Evolutionary conservation across 2,113 vertebrate species (phyloP).

Genomic region (Alosa alosa): DNA sequence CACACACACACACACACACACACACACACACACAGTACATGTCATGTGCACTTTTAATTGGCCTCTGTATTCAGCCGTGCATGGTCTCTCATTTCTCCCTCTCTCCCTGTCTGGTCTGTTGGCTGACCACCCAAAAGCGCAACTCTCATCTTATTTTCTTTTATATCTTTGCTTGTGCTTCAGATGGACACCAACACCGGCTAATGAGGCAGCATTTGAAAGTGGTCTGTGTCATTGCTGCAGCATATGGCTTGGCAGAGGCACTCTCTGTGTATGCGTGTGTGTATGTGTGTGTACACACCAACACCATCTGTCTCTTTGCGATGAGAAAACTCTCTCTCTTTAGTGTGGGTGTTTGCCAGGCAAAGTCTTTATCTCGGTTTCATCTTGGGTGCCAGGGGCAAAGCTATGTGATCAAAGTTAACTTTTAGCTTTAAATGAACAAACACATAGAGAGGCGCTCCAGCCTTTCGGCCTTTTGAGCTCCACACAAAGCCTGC

Average conservation of each 20-base stretch:
- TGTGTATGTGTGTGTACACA: slow-evolving; percentile 4
- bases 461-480: neutral
- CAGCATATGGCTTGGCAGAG: slow-evolving; percentile 61
- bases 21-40: too few relatives aligned
- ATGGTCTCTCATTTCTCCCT: neutral
- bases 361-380: neutral
- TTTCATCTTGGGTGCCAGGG: neutral
- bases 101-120: neutral
- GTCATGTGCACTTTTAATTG: neutral
- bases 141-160: neutral
- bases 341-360: neutral
- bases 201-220: neutral
- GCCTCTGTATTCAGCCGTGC: neutral
- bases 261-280: slow-evolving; percentile 17
- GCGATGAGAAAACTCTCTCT: neutral
- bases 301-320: slow-evolving; percentile 42
- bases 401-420: neutral
- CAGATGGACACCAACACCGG: neutral
- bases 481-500: neutral
- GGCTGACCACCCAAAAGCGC: neutral
- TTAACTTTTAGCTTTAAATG: neutral
- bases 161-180: neutral
- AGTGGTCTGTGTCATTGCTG: slow-evolving; percentile 45
- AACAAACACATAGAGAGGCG: neutral
- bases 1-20: slow-evolving; percentile 6